Conservation (phyloP, 2,888 invertebrate genomes). For the Heliothis peltigera region DNA sequence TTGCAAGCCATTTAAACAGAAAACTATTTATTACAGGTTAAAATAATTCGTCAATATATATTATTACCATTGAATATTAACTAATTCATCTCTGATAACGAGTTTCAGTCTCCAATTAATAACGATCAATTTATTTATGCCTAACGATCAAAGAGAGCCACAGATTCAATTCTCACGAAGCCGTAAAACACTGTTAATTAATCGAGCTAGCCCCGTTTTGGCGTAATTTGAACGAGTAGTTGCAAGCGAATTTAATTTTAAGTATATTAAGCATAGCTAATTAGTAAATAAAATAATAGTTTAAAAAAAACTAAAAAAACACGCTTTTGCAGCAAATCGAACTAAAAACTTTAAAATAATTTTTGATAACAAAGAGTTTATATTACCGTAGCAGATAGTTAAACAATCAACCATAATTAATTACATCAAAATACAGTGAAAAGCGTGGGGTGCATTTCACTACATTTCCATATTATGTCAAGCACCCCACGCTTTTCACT, state of each 20-base stretch:
- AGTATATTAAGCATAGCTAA: constrained; percentile 11
- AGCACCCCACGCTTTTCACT: no score
- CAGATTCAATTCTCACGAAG: neutral
- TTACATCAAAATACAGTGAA: no score
- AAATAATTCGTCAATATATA: neutral
- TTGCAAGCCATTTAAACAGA: no score
- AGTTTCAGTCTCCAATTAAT: neutral
- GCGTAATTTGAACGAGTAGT: constrained; percentile 15
- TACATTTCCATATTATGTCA: no score
- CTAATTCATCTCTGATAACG: neutral
- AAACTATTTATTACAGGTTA: neutral
- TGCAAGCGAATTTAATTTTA: constrained; percentile 14
- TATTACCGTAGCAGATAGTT: no score
- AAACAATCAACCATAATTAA: no score
- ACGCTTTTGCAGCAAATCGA: no score
- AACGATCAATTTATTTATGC: constrained; percentile 8
- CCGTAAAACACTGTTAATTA: constrained; percentile 24
- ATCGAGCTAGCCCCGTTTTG: constrained; percentile 4
- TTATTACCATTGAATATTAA: neutral
- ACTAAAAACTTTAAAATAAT: no score
- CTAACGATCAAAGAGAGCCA: constrained; percentile 7
- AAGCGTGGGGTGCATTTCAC: no score
- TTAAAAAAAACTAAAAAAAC: no score
- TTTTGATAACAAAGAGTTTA: no score
- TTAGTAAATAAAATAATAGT: no score